These are phyloP conservation scores for Athene cunicularia DNA, from an alignment of 2,113 vertebrate genomes.

Conservation along the genomic window DNA sequence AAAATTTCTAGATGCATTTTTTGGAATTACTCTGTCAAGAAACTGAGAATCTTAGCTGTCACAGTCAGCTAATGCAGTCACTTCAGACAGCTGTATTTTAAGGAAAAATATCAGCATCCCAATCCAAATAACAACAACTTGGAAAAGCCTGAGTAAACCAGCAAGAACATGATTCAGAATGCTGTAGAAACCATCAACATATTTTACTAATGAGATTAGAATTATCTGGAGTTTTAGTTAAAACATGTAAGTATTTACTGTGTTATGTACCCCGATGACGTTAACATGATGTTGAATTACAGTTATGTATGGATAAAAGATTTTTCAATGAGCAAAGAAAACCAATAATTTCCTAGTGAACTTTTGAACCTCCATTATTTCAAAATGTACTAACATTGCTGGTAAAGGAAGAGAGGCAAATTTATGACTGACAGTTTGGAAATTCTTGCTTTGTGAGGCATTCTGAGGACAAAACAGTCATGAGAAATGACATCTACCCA, in stretches of 20 bases:
- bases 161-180: background rate
- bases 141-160: background rate
- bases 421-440: background rate
- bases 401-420: background rate
- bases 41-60: background rate
- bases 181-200: background rate
- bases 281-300: background rate
- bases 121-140: background rate
- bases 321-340: slow-evolving; percentile 2
- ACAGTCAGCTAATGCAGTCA: background rate
- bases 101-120: background rate
- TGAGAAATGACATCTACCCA: background rate
- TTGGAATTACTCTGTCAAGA: background rate
- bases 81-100: background rate
- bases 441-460: background rate
- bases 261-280: background rate
- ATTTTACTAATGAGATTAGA: background rate
- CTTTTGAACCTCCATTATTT: slow-evolving; percentile 24
- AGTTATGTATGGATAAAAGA: background rate
- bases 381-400: background rate
- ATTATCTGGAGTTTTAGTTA: background rate
- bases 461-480: background rate
- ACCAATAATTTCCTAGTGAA: slow-evolving; percentile 13
- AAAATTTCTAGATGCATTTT: background rate
- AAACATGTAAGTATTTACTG: background rate